Percentiles rank a stretch among this genome's conserved stretches.
These are phyloP conservation scores for Zoanthus gigantus DNA, from an alignment of 92 coral and sea anemone species.

Conservation along the genomic window DNA sequence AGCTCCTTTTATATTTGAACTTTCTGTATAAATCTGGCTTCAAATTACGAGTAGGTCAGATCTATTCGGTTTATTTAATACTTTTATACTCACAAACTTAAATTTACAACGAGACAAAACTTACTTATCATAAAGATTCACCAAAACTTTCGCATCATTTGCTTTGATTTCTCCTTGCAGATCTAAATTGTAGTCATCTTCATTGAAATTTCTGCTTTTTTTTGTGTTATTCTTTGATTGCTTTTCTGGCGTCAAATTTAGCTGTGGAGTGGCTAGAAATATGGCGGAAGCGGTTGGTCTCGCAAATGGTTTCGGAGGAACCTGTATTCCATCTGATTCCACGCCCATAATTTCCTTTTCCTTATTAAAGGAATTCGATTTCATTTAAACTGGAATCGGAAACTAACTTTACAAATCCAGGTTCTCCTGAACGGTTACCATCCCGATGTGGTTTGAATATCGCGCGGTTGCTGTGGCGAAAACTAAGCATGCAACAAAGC, in stretches of 20 bases:
- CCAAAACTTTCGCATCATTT: background rate
- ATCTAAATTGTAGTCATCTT: background rate
- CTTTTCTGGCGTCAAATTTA: conserved; percentile 89
- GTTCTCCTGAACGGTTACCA: too few relatives aligned
- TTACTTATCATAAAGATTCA: conserved; percentile 30
- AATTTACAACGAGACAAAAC: background rate
- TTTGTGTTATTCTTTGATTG: conserved; percentile 41
- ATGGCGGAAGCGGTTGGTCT: conserved; percentile 60
- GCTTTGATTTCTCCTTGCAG: background rate
- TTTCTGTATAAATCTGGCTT: too few relatives aligned
- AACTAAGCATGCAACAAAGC: background rate
- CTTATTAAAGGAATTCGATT: background rate
- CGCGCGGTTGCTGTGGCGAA: conserved; percentile 34
- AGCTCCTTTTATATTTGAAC: too few relatives aligned
- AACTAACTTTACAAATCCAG: background rate
- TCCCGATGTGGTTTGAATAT: conserved; percentile 20
- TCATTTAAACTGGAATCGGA: background rate
- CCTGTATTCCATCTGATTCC: conserved; percentile 71
- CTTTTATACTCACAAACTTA: too few relatives aligned
- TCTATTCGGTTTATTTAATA: too few relatives aligned
- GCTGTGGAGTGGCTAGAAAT: conserved; percentile 60
- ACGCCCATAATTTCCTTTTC: conserved; percentile 12
- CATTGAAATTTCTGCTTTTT: background rate
- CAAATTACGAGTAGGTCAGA: too few relatives aligned
- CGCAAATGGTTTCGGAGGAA: conserved; percentile 72